Base-by-base conservation (phyloP, 2,113 vertebrate species). In the Probosciger aterrimus region DNA sequence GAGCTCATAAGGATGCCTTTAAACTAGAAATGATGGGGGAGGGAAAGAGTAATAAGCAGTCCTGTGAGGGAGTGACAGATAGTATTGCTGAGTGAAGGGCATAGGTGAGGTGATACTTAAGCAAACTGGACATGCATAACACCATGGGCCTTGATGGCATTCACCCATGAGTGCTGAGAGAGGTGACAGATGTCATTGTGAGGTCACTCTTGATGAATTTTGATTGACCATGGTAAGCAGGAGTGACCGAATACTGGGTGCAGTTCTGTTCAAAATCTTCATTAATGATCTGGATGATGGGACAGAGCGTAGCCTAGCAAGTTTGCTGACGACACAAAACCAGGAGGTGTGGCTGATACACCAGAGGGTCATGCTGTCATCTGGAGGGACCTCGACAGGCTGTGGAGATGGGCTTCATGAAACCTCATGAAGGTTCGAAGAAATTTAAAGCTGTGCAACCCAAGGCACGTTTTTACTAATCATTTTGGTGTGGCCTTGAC, bases 61-160 rank as follows among this genome's bases (percentile, higher is more conserved):
- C 22, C 41, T 70, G 31, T 49, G 20, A 57, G 22, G 17, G 41
- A 41, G 20, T 35, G 49, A n/a, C 14, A 30, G 41, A 35, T 20
- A 18, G 15, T 25, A 55, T 47, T 5, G 0, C 17, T 63, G 55
- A 63, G 17, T 3, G 0, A 55, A 83, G 25, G 17, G 8, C 16
- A 9, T n/a, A 24, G 28, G 18, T 64, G 31, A 44, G 9, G 43
- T 33, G 63, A 50, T 25, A 53, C 2, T 84, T 55, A 49, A 57
- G 31, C 28, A 71, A 78, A 75, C 24, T 35, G 22, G 46, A 70
- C 53, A 15, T 44, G 31, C 4, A 12, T 27, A 62, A 70, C 23
- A 19, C n/a, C 39, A 52, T 28, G 14, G 18, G 7, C 37, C 27
- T 33, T 39, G 35, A 39, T 19, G 23, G 11, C 30, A 53, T 39